phyloP scores from a whole-genome alignment of 2,888 invertebrate genomes.

The Pseudoips prasinana region DNA sequence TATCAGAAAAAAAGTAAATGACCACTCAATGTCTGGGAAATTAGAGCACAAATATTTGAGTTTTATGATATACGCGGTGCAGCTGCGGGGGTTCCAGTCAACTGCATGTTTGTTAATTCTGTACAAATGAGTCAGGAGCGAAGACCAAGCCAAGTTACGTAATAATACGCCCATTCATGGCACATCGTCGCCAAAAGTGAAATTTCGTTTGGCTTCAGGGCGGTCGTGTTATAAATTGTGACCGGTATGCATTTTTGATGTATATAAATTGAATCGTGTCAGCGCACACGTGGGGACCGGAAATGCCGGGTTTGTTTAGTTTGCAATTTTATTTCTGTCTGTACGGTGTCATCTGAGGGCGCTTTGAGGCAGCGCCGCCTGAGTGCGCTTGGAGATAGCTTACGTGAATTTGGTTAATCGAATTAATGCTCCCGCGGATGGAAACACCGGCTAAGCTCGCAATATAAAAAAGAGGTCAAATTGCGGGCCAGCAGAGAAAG shows the following conservation, averaged over 20 bases:
- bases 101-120: conserved; percentile 63
- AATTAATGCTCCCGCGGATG: conserved; percentile 45
- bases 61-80: conserved; percentile 50
- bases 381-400: conserved; percentile 61
- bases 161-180: conserved; percentile 68
- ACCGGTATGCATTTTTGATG: conserved; percentile 30
- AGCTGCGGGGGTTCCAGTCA: conserved; percentile 53
- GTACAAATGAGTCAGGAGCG: conserved; percentile 62
- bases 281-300: conserved; percentile 65
- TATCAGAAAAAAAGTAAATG: not conserved
- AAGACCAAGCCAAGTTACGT: conserved; percentile 60
- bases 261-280: conserved; percentile 61
- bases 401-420: conserved; percentile 61
- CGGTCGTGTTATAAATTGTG: conserved; percentile 10
- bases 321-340: conserved; percentile 76
- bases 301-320: conserved; percentile 75
- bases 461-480: no score
- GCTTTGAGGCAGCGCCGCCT: conserved; percentile 51
- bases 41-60: conserved; percentile 6
- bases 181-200: conserved; percentile 49
- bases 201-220: conserved; percentile 29
- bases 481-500: no score
- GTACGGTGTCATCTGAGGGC: conserved; percentile 70
- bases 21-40: conserved; percentile 5
- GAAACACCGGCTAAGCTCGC: conserved; percentile 48